These are phyloP conservation scores for Chrysolina oricalcia DNA, from an alignment of 2,888 invertebrate genomes.

Conservation along the genomic window DNA sequence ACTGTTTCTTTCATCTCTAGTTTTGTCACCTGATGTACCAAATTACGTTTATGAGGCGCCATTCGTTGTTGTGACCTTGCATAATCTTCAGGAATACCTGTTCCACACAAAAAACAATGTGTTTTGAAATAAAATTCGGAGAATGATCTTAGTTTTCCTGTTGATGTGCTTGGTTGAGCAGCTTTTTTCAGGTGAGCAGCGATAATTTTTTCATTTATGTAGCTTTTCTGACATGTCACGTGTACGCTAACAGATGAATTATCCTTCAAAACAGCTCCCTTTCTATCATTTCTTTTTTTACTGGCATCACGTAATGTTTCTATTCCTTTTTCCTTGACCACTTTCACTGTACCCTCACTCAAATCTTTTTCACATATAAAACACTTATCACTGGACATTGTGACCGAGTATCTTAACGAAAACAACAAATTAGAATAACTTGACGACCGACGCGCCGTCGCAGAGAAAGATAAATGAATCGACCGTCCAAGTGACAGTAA, in stretches of 20 bases:
- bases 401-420: no score
- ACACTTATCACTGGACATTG: no score
- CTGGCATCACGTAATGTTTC: no score
- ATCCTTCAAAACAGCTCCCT: no score
- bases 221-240: slow-evolving; percentile 13
- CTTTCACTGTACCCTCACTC: no score
- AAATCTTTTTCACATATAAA: no score
- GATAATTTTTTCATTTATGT: slow-evolving; percentile 32
- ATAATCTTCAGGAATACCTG: slow-evolving; percentile 25
- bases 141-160: slow-evolving; percentile 6
- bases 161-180: slow-evolving; percentile 14
- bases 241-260: slow-evolving; percentile 10
- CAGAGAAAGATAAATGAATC: no score
- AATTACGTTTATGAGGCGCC: slow-evolving; percentile 2
- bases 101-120: slow-evolving; percentile 20
- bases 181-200: slow-evolving; percentile 21
- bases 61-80: slow-evolving; percentile 20
- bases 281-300: no score
- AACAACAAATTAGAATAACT: no score
- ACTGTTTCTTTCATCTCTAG: slow-evolving; percentile 28
- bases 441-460: no score
- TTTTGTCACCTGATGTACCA: slow-evolving; percentile 23
- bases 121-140: slow-evolving; percentile 9
- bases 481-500: no score
- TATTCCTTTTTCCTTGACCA: no score